Conservation (phyloP, 2,797 vertebrate genomes). For the Tapera naevia region DNA sequence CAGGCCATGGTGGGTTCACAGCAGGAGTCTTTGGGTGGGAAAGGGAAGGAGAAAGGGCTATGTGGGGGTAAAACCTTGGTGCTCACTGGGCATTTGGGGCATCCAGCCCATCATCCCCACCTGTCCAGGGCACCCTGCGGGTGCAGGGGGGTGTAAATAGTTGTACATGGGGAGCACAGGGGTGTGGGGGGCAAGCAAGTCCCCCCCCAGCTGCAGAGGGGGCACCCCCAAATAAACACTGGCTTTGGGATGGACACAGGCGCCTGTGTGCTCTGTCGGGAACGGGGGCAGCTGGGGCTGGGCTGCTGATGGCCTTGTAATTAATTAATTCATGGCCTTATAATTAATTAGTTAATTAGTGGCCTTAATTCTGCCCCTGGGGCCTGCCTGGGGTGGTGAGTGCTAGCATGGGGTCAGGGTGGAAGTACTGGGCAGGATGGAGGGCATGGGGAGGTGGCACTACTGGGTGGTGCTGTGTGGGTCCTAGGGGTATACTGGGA, state of each 20-base stretch:
- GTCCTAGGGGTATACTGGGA: fast-evolving
- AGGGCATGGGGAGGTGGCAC: fast-evolving
- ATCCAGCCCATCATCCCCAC: neutral
- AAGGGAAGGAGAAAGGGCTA: neutral
- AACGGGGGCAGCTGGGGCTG: neutral
- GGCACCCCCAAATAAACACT: slow-evolving; percentile 27
- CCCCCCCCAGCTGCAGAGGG: neutral
- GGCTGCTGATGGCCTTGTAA: too few species aligned
- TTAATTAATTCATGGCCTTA: too few species aligned
- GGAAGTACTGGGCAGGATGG: too few species aligned
- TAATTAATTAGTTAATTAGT: too few species aligned
- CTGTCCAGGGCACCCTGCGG: neutral
- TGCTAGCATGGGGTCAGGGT: neutral
- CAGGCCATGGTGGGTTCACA: fast-evolving
- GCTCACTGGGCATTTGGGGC: neutral
- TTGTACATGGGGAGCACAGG: neutral
- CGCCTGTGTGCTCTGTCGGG: neutral
- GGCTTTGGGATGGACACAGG: neutral
- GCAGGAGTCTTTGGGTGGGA: neutral
- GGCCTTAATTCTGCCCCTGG: neutral
- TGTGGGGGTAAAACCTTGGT: fast-evolving
- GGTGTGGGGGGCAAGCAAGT: neutral
- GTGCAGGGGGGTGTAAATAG: neutral
- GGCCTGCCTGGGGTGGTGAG: neutral
- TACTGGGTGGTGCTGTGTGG: too few species aligned